phyloP scores from a whole-genome alignment of 2,888 invertebrate genomes.

The Pteria penguin region DNA sequence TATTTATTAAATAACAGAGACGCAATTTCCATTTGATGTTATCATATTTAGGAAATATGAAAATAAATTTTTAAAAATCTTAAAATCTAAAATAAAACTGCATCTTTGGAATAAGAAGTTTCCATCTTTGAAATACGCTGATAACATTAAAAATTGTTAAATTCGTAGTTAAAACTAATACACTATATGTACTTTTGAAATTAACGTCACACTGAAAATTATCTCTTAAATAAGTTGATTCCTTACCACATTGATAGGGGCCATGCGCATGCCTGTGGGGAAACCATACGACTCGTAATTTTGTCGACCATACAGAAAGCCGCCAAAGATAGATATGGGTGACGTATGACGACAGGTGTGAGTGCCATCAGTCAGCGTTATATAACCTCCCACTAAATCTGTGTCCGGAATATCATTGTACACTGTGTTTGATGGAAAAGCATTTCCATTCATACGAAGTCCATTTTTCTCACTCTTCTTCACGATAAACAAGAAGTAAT shows the following conservation, averaged over 20 bases:
- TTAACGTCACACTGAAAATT: too few species aligned
- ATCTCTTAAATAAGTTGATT: too few species aligned
- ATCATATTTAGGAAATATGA: too few species aligned
- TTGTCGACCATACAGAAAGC: constrained; percentile 63
- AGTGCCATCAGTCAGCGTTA: constrained; percentile 46
- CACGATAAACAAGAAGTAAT: constrained; percentile 52
- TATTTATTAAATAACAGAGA: too few species aligned
- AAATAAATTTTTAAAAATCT: too few species aligned
- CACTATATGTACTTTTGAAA: too few species aligned
- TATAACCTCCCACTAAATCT: constrained; percentile 40
- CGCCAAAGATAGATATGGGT: constrained; percentile 58
- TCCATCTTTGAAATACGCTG: too few species aligned
- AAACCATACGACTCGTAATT: constrained; percentile 65
- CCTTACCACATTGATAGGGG: constrained; percentile 52
- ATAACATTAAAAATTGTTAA: too few species aligned
- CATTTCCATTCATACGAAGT: constrained; percentile 38
- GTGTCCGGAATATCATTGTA: constrained; percentile 45
- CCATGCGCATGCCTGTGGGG: constrained; percentile 60
- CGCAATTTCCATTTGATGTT: too few species aligned
- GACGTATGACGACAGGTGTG: constrained; percentile 56
- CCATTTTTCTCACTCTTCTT: constrained; percentile 39
- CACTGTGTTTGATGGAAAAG: constrained; percentile 27
- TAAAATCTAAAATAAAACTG: too few species aligned
- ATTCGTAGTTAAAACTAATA: too few species aligned
- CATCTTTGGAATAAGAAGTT: too few species aligned